These are phyloP conservation scores for Lagenorhynchus albirostris DNA, from an alignment of 2,113 vertebrate genomes.

Conservation along the genomic window DNA sequence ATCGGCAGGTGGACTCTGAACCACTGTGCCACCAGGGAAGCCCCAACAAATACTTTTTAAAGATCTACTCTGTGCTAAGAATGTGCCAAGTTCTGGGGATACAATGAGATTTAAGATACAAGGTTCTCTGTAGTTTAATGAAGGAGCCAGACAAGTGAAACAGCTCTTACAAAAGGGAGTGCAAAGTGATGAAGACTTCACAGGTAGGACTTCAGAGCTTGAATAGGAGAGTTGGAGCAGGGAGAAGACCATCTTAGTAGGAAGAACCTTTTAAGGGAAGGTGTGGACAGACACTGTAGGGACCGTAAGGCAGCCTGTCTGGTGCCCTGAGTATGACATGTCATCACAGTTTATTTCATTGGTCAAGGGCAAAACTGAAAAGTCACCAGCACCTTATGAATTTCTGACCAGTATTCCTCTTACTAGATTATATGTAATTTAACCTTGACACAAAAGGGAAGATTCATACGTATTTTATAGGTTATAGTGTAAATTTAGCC, in stretches of 20 bases:
- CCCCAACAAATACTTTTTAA: not conserved
- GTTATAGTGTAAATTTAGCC: not conserved
- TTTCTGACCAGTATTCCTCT: not conserved
- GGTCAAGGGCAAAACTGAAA: not conserved
- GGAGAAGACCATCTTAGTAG: not conserved
- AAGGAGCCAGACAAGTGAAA: not conserved
- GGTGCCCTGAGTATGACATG: accelerated
- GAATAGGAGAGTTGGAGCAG: not conserved
- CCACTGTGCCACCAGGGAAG: too few relatives aligned
- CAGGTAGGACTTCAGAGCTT: not conserved
- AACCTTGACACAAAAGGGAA: not conserved
- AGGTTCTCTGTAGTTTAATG: not conserved
- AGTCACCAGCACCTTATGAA: not conserved
- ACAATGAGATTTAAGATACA: not conserved
- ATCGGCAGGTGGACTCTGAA: too few relatives aligned
- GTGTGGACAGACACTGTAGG: too few relatives aligned
- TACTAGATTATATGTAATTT: not conserved
- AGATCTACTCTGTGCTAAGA: not conserved
- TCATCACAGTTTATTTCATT: not conserved
- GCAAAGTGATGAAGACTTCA: not conserved
- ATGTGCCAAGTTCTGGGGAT: not conserved
- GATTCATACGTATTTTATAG: not conserved
- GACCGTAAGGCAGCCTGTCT: accelerated
- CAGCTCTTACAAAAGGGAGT: not conserved
- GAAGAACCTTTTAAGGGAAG: not conserved